Base-by-base conservation (phyloP, 2,113 vertebrate genomes). In the Vombatus ursinus region DNA sequence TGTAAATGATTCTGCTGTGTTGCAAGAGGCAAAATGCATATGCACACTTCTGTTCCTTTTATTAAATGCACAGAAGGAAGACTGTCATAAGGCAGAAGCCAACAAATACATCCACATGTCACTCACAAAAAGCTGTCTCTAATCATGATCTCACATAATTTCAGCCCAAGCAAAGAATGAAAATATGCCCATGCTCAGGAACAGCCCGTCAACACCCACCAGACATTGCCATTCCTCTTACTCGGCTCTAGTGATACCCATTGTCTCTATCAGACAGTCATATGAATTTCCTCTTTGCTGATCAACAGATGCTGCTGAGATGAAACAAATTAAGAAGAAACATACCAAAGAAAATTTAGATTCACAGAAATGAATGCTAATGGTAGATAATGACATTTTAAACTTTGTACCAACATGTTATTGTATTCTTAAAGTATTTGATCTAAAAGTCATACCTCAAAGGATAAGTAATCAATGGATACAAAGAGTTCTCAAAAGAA, bases 61-160 rank as follows among this genome's bases (percentile, higher is more conserved):
- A 97, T 84, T 95, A 95, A 94, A 28, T n/a, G 19, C 57, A 3
- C 10, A 93, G 89, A 98, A 94, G 12, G 95, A 93, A 95, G 90
- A 92, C 50, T 96, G 90, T 92, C 11, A 14, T 37, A 95, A 96
- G 49, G 68, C 7, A 0, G 91, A 97, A 93, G 95, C 96, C 94
- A 96, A 95, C 16, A 97, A 92, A 97, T 48, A 93, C n/a, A 84
- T 84, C 44, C 3, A 0, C 68, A 25, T 97, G 97, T 97, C 31
- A 89, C 57, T 96, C 90, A 92, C 92, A 92, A 90, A 95, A 8
- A 19, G 93, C 51, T 90, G 93, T 49, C 54, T 95, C 28, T 96
- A 94, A 97, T 94, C 90, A 96, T 2, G 44, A 28, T 93, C 95
- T 37, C 77, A 94, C 91, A 92, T 52, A 94, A 92, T 94, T 94